Evolutionary conservation across 2,113 vertebrate species (phyloP), one percentile per base, ranked within the genome.

Genomic region (Amia ocellicauda): DNA sequence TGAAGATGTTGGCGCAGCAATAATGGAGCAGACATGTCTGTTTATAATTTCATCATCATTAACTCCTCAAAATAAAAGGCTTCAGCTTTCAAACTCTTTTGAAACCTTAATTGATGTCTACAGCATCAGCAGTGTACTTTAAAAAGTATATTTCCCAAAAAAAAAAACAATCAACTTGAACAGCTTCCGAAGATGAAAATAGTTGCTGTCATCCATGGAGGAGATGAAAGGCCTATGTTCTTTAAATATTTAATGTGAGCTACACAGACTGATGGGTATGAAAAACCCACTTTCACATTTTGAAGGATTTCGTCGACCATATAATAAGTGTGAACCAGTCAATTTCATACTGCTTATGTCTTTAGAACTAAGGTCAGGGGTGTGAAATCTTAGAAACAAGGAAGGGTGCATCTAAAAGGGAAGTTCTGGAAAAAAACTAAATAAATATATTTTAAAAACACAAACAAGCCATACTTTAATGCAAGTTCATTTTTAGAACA

Each of bases 281-380:
- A 47, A 47, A 47, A 47, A 17, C 43, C 43, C n/a, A 17, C 43
- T 47, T 47, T 47, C 43, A 47, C n/a, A n/a, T 47, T 47, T 16
- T n/a, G n/a, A 47, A 36, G 31, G 31, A 36, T 47, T 47, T 47
- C 16, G 10, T n/a, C n/a, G 43, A 47, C 43, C 43, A 47, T 47
- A 47, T 47, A 47, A 47, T 47, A 47, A 47, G 43, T 47, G 43
- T 47, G 43, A 47, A 47, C 43, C 43, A 47, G 43, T 47, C 43
- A 47, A 47, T 47, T 47, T 47, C 43, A 47, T 17, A 17, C 31
- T 36, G 31, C 31, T 36, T 36, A 36, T 11, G 2, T 36, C 31
- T 36, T 36, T 36, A 2, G 31, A 36, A 11, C 31, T 36, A 36
- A 36, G 31, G 31, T 36, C 31, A 36, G 11, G 5, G 43, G 43